A percentile compares a stretch with the other conserved stretches of the same genome.
Evolutionary conservation across 30 jellyfish, hydroid and myxozoan genomes (phyloP).

Genomic region (Rhopilema esculentum): DNA sequence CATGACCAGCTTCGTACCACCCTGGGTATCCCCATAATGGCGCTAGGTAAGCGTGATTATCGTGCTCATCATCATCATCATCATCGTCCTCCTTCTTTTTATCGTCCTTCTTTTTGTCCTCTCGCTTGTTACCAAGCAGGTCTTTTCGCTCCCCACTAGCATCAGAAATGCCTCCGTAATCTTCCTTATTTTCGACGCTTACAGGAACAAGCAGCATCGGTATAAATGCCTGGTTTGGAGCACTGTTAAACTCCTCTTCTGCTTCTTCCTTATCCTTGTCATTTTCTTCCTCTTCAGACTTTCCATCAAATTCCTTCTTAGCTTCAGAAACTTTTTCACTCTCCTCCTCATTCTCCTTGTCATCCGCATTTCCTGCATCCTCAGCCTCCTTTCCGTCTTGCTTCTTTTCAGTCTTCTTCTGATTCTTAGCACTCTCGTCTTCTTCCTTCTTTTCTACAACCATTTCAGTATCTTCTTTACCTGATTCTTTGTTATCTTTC

Average conservation of each 20-base stretch:
- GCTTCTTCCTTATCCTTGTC: slow-evolving; percentile 29
- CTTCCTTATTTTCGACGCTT: background rate
- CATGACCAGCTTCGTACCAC: slow-evolving; percentile 77
- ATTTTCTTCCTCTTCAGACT: slow-evolving; percentile 19
- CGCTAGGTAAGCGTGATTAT: slow-evolving; percentile 55
- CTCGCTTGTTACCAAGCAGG: slow-evolving; percentile 42
- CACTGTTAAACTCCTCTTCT: slow-evolving; percentile 1
- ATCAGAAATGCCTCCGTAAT: background rate
- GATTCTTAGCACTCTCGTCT: background rate
- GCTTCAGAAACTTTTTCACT: background rate
- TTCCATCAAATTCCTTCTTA: background rate
- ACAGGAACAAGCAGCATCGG: slow-evolving; percentile 60
- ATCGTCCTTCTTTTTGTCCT: slow-evolving; percentile 17
- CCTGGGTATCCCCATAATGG: slow-evolving; percentile 77
- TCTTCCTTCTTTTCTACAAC: background rate
- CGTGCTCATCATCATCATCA: slow-evolving; percentile 56
- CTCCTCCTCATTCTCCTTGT: background rate
- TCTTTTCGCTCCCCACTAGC: slow-evolving; percentile 50
- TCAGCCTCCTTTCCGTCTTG: background rate
- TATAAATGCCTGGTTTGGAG: slow-evolving; percentile 45
- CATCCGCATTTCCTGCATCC: background rate
- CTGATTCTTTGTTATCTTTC: slow-evolving; percentile 2
- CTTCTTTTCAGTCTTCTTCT: background rate
- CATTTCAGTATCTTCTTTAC: slow-evolving; percentile 1
- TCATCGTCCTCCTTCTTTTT: slow-evolving; percentile 44